A percentile compares a stretch with the other conserved stretches of the same genome.
Evolutionary conservation across 2,888 invertebrate species (phyloP).

Genomic region (Drosophila melanocephala): DNA sequence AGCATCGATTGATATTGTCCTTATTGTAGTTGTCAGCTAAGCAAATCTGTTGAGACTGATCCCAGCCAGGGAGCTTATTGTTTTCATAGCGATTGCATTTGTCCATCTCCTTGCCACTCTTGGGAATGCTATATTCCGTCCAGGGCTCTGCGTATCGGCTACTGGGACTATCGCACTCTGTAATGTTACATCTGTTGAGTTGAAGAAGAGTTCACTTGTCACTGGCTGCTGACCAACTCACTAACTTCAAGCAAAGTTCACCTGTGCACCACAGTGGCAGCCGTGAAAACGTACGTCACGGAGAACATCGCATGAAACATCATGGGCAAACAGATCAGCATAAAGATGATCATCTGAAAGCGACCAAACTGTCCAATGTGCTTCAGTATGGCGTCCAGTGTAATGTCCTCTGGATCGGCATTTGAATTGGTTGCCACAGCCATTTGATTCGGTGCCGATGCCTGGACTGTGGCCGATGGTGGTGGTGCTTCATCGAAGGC

Average conservation of each 20-base stretch:
- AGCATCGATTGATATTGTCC: conserved; percentile 85
- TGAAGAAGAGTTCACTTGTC: conserved; percentile 14
- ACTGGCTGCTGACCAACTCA: conserved; percentile 10
- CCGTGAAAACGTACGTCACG: conserved; percentile 90
- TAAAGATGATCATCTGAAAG: conserved; percentile 88
- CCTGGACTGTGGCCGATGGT: conserved; percentile 22
- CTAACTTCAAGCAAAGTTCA: conserved; percentile 78
- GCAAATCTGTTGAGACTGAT: conserved; percentile 81
- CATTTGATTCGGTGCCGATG: conserved; percentile 10
- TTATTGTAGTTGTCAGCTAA: conserved; percentile 83
- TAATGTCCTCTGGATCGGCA: conserved; percentile 67
- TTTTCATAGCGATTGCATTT: conserved; percentile 85
- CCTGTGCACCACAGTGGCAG: conserved; percentile 90
- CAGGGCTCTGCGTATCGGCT: conserved; percentile 85
- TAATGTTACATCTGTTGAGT: conserved; percentile 83
- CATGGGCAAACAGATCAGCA: conserved; percentile 88
- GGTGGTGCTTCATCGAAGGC: conserved; percentile 33
- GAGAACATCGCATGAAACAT: conserved; percentile 89
- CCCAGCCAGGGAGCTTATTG: conserved; percentile 42
- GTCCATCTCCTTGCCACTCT: conserved; percentile 83
- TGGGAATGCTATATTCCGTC: conserved; percentile 86
- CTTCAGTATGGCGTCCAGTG: conserved; percentile 80
- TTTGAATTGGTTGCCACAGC: background rate
- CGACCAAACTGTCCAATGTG: conserved; percentile 88
- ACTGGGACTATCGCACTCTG: conserved; percentile 83